Percentiles rank a stretch among this genome's conserved stretches.
phyloP scores from a whole-genome alignment of 1,140 invertebrate genomes.

The Magallana gigas region DNA sequence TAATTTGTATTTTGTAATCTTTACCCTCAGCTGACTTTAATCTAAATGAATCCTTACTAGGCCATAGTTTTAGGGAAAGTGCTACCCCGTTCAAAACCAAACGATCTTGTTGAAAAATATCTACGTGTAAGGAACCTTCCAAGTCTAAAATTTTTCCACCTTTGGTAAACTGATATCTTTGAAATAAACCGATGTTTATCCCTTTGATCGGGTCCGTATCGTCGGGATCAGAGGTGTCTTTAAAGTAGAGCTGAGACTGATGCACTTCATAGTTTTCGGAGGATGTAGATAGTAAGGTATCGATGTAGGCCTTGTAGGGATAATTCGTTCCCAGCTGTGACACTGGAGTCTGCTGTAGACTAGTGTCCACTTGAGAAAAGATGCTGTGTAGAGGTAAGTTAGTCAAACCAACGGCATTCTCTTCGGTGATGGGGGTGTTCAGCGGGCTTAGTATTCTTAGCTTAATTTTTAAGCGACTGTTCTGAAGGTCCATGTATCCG shows the following conservation, averaged over 20 bases:
- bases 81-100: no score
- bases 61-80: no score
- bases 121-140: no score
- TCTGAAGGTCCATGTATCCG: slow-evolving; percentile 49
- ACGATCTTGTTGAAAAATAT: no score
- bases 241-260: slow-evolving; percentile 37
- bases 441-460: slow-evolving; percentile 1
- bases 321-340: slow-evolving; percentile 6
- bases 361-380: slow-evolving; percentile 42
- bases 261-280: background rate
- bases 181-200: slow-evolving; percentile 43
- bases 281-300: slow-evolving; percentile 45
- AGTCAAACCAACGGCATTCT: slow-evolving; percentile 2
- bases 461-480: slow-evolving; percentile 19
- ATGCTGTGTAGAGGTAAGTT: slow-evolving; percentile 43
- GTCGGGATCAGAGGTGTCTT: slow-evolving; percentile 12
- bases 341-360: slow-evolving; percentile 48
- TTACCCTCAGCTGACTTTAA: background rate
- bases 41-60: no score
- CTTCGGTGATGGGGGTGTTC: background rate
- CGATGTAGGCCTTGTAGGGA: slow-evolving; percentile 56
- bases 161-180: slow-evolving; percentile 20
- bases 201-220: slow-evolving; percentile 41
- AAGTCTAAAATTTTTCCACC: no score
- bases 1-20: slow-evolving; percentile 27